Base-by-base conservation (phyloP, 2,797 vertebrate species). In the Microctenopoma stevenorrisi region DNA sequence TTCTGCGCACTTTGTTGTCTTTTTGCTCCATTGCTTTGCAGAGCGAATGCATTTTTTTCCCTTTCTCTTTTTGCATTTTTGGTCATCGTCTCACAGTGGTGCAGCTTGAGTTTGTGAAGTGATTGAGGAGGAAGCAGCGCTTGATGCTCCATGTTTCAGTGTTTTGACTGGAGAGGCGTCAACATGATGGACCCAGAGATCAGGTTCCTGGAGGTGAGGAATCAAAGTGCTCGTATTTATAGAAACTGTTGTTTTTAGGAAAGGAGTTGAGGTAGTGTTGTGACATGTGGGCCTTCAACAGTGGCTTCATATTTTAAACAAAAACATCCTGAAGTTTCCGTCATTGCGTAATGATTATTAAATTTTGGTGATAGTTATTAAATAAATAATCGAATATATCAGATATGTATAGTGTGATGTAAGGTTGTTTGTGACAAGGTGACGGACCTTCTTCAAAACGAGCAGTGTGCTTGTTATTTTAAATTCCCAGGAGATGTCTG, bases 131-230 rank as follows among this genome's bases (percentile, higher is more conserved):
- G 18, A 57, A 15, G 25, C 8, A 33, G 64, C 42, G 56, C 11
- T 65, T 65, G 38, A 12, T 25, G 63, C 54, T 71, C 75, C 26
- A 16, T 7, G 8, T 51, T 43, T 51, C 9, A 26, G 9, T 16
- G 57, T 57, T 79, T 60, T 56, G 40, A 64, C 65, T 43, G 51
- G n/a, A 59, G 49, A 61, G 47, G 33, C 28, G 26, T 60, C 77
- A 72, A 22, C 61, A 64, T 63, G 65, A 88, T 89, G 83, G 90
- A 91, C 1, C 87, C 86, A 33, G 90, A 91, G 71, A 79, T 86
- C 78, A 86, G 86, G 68, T 91, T 77, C 64, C 5, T 62, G 5
- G 88, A 91, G 87, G 90, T 90, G 84, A 91, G 90, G 74, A 16
- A 37, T 52, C 64, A 44, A 0, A 18, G 5, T 2, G 7, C 40